Evolutionary conservation across 1,140 invertebrate species (phyloP), one percentile per base, ranked within the genome.

Genomic region (Danaus melanippus): DNA sequence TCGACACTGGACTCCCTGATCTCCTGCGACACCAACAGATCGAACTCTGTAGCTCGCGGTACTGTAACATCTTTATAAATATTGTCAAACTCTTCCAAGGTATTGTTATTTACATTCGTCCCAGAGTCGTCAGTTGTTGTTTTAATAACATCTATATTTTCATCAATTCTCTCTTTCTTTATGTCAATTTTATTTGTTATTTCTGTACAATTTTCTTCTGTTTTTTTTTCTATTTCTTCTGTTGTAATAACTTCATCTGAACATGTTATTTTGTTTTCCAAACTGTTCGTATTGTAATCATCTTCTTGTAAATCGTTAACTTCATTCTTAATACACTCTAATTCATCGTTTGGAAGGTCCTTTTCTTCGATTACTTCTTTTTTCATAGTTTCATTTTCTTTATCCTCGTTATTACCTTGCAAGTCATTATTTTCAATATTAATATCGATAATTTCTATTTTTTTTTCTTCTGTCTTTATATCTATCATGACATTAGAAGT

Each of bases 41-140:
- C 79, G 39, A 86, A 86, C 56, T 86, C 79, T 1, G 80, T 81
- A 6, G 67, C 66, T 48, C 78, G 68, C 0, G 74, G 59, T 8
- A 53, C 21, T 48, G 75, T 62, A 32, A 80, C 61, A 50, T 83
- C 64, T 65, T 83, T 83, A 46, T 73, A 84, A 17, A 84, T 74
- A 32, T 76, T 76, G 53, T 86, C 83, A 39, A 84, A 84, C 48
- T 72, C 74, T 53, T 84, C 75, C 12, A 74, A 58, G 7, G 79
- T 83, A 48, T 84, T 76, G 42, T 32, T 32, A 32, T 32, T 32
- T 32, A 32, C 6, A 8, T 32, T 32, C 6, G 21, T 8, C 5
- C 21, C 2, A 5, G 21, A 32, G 4, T 32, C 21, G 21, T 84
- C 60, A 10, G 48, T 44, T 47, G 60, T 64, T 39, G 45, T 1